Evolutionary conservation across 2,888 invertebrate species (phyloP), one percentile per base, ranked within the genome.

Genomic region (Lasioglossum morio): DNA sequence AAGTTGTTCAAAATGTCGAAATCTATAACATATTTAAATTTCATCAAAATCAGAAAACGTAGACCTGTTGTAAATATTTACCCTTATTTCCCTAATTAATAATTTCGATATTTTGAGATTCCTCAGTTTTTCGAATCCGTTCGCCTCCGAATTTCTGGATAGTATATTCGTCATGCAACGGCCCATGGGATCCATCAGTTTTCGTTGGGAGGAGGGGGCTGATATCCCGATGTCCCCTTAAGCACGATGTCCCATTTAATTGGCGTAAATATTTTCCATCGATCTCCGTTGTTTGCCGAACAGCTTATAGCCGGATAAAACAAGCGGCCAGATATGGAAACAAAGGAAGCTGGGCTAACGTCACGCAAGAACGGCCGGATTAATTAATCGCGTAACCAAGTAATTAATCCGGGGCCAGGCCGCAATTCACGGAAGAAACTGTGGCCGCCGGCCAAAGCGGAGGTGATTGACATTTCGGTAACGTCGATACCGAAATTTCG

Each of bases 241-340:
- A 43, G 10, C 27, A 16, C 23, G n/a, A n/a, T 30, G n/a, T 66
- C 60, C n/a, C 73, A 48, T 74, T 81, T 70, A 74, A 74, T 82
- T 43, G 70, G 57, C 74, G 27, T n/a, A 82, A 63, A 82, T 75
- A 81, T 82, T 82, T 81, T 75, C 70, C 82, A 81, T 70, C 82
- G 82, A 75, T 60, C 70, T 12, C 5, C 12, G n/a, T 16, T 37
- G 46, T 23, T 74, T 81, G 82, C 81, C 81, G 81, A 70, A 16
- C 66, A 10, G 23, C 19, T 23, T 23, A 37, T 12, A 60, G 48
- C 23, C 16, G 43, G 69, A 40, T 48, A 48, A 72, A 76, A 77
- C 70, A 30, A 75, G 43, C 60, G 57, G 43, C 8, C 48, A 37
- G 77, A 69, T 69, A 46, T 37, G 43, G 37, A 77, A 74, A 79